Evolutionary conservation across 37 sponge, comb jelly and placozoan species (phyloP).

Genomic region (Oopsacas minuta): DNA sequence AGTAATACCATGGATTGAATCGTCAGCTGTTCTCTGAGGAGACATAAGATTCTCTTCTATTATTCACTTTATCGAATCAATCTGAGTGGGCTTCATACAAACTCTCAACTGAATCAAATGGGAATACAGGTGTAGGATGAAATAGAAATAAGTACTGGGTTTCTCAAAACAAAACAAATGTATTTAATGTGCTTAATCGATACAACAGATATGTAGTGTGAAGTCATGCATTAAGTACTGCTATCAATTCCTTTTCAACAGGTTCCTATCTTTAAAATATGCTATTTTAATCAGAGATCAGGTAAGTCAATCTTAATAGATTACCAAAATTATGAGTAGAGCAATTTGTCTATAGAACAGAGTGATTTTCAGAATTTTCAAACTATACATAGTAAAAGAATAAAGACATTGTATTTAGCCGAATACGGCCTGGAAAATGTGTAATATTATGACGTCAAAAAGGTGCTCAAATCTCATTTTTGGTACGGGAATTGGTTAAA

Average conservation of each 20-base stretch:
- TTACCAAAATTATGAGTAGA: no score
- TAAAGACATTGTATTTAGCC: no score
- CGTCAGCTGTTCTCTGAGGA: background rate
- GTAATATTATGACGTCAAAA: no score
- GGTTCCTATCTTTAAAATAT: background rate
- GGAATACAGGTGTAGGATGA: conserved; percentile 3
- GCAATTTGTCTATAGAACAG: no score
- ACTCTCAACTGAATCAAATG: background rate
- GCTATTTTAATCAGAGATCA: no score
- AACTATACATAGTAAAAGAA: no score
- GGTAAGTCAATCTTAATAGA: no score
- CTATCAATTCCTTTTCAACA: background rate
- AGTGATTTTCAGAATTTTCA: no score
- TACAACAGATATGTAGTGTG: background rate
- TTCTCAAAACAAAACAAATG: background rate
- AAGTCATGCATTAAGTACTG: background rate
- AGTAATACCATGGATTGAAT: conserved; percentile 3
- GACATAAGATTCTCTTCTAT: background rate
- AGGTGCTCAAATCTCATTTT: no score
- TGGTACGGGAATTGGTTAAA: no score
- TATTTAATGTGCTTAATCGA: background rate
- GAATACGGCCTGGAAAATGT: no score
- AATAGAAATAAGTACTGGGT: background rate
- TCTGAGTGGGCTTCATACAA: background rate
- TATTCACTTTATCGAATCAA: background rate